Evolutionary conservation across 1,140 invertebrate species (phyloP).

Genomic region (Brachionus asplanchnoidis): DNA sequence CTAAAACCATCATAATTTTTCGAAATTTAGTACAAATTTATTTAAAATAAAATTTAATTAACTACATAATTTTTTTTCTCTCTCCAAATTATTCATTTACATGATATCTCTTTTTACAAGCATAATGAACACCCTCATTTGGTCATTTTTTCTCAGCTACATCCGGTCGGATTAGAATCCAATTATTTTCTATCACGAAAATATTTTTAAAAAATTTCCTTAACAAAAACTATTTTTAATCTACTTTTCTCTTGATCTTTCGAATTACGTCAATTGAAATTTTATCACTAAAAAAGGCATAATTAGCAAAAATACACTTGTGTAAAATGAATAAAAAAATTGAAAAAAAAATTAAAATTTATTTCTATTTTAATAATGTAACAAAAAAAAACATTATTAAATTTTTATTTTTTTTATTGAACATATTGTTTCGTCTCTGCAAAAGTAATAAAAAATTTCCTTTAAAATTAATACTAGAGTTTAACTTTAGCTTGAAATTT

Average conservation of each 20-base stretch:
- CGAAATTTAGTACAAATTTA: slow-evolving; percentile 12
- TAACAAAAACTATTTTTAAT: neutral
- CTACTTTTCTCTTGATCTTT: neutral
- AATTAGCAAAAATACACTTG: neutral
- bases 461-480: neutral
- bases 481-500: neutral
- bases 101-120: neutral
- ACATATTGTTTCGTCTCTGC: too few species aligned
- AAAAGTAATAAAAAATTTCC: neutral
- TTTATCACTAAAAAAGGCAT: neutral
- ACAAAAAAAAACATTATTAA: too few species aligned
- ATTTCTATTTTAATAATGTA: too few species aligned
- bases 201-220: neutral
- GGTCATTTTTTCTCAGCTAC: neutral
- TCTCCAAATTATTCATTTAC: neutral
- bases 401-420: too few species aligned
- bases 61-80: neutral
- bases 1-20: neutral
- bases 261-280: neutral
- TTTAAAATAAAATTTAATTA: slow-evolving; percentile 8
- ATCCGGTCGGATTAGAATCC: neutral
- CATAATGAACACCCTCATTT: neutral
- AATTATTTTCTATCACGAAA: neutral
- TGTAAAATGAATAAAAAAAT: too few species aligned
- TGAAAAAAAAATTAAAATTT: neutral